These are phyloP conservation scores for Alosa sapidissima DNA, from an alignment of 2,797 vertebrate species.

Conservation along the genomic window DNA sequence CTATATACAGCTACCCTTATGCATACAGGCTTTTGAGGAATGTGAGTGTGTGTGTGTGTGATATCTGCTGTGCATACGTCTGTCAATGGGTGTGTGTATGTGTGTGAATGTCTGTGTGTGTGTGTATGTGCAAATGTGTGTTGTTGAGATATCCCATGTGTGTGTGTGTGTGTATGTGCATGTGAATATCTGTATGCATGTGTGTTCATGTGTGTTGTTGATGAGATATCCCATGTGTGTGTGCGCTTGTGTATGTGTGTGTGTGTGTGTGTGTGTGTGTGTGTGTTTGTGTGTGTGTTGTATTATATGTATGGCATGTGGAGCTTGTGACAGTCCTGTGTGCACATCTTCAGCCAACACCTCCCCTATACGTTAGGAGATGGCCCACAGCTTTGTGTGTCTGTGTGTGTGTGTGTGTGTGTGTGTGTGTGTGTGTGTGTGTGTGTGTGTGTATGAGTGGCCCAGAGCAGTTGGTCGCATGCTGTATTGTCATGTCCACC, in stretches of 20 bases:
- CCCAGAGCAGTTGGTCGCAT: no score
- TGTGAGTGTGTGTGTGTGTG: no score
- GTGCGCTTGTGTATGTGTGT: not conserved
- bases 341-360: no score
- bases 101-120: conserved; percentile 14
- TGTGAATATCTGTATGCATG: not conserved
- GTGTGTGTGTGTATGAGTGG: not conserved
- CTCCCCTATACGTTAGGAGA: no score
- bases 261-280: not conserved
- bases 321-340: no score
- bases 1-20: no score
- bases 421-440: not conserved
- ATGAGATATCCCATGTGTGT: not conserved
- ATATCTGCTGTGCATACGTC: no score
- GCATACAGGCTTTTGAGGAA: no score
- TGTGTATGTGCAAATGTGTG: no score
- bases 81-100: conserved; percentile 14
- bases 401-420: not conserved
- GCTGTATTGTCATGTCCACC: no score
- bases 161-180: conserved; percentile 24
- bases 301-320: not conserved
- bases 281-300: not conserved
- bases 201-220: conserved; percentile 26
- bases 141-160: no score
- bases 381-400: not conserved